Conservation (phyloP, 1,140 invertebrate genomes). For the Eupeodes corollae region DNA sequence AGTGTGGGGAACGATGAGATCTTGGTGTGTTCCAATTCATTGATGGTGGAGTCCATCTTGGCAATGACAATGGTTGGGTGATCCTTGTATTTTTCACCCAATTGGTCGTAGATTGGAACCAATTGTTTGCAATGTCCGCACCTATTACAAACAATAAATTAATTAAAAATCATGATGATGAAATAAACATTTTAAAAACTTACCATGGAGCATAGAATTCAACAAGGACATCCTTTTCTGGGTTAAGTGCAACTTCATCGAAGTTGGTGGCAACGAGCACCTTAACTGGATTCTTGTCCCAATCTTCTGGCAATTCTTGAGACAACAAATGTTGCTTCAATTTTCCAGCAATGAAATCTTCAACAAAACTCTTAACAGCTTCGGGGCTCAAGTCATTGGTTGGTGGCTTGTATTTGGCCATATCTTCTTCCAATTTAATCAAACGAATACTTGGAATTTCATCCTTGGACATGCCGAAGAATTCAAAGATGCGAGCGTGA, state of each 20-base stretch:
- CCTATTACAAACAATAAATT: constrained; percentile 17
- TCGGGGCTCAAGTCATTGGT: constrained; percentile 63
- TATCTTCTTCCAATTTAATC: constrained; percentile 92
- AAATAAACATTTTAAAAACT: constrained; percentile 12
- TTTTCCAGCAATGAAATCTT: constrained; percentile 80
- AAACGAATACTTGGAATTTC: constrained; percentile 87
- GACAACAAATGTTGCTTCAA: constrained; percentile 89
- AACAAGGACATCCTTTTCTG: constrained; percentile 86
- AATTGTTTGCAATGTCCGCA: constrained; percentile 95
- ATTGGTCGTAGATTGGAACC: constrained; percentile 85
- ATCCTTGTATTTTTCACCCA: constrained; percentile 69
- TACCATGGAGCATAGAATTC: constrained; percentile 98
- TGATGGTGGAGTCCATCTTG: constrained; percentile 96
- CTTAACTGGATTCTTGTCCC: constrained; percentile 93
- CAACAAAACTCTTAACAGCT: constrained; percentile 72
- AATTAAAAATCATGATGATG: neutral
- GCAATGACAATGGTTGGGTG: constrained; percentile 81
- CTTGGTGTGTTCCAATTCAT: constrained; percentile 92
- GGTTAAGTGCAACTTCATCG: constrained; percentile 82
- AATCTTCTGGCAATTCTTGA: constrained; percentile 91
- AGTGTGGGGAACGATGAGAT: constrained; percentile 94
- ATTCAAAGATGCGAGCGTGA: constrained; percentile 93
- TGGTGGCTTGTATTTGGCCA: constrained; percentile 95
- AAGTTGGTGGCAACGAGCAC: constrained; percentile 92
- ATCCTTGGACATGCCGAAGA: constrained; percentile 94